A percentile compares a stretch with the other conserved stretches of the same genome.
phyloP scores from a whole-genome alignment of 2,888 invertebrate genomes.

The Poecilobothrus nobilitatus region DNA sequence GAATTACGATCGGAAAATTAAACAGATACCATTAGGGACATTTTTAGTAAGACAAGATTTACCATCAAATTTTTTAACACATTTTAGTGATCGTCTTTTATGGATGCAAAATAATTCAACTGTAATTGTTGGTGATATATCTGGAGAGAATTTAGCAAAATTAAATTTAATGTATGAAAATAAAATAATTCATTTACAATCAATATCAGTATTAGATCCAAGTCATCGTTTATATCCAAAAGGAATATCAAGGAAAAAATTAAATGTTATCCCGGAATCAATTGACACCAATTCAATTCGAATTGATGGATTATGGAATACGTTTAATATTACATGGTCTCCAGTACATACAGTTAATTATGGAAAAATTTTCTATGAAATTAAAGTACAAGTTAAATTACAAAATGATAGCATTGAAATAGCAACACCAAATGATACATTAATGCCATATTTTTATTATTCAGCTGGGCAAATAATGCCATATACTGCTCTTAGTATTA shows the following conservation, averaged over 20 bases:
- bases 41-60: conserved; percentile 37
- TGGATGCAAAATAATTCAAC: conserved; percentile 72
- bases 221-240: conserved; percentile 45
- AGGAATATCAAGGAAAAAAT: conserved; percentile 28
- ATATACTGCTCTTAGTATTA: conserved; percentile 61
- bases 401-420: conserved; percentile 26
- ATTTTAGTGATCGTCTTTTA: conserved; percentile 71
- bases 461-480: conserved; percentile 48
- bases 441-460: conserved; percentile 49
- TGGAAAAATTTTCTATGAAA: conserved; percentile 73
- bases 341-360: conserved; percentile 66
- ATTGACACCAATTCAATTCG: conserved; percentile 58
- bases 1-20: conserved; percentile 36
- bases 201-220: conserved; percentile 65
- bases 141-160: conserved; percentile 64
- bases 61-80: conserved; percentile 59
- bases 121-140: conserved; percentile 66
- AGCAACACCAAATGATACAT: conserved; percentile 37
- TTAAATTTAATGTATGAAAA: conserved; percentile 38
- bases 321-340: conserved; percentile 78
- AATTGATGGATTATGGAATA: conserved; percentile 66
- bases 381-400: conserved; percentile 48
- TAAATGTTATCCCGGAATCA: conserved; percentile 65
- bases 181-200: conserved; percentile 49
- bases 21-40: conserved; percentile 20